Percentiles rank a stretch among this genome's conserved stretches.
phyloP scores from a whole-genome alignment of 2,888 invertebrate species.

The Chrysopilus asiliformis region DNA sequence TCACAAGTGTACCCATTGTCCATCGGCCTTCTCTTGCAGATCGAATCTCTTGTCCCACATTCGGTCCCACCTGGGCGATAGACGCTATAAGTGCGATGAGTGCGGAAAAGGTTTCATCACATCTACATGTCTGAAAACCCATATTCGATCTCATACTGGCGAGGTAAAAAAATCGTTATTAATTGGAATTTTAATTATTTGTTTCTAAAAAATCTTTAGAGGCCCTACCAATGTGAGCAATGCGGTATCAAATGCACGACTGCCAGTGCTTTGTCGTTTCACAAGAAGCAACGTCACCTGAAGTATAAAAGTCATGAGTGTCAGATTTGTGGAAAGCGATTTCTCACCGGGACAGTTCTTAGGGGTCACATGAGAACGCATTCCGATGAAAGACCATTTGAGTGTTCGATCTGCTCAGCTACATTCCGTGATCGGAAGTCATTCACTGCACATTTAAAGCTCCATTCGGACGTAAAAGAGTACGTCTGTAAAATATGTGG shows the following conservation, averaged over 20 bases:
- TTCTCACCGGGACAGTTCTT: no score
- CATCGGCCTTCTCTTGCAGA: constrained; percentile 65
- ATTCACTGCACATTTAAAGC: constrained; percentile 63
- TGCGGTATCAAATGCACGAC: no score
- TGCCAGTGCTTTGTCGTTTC: no score
- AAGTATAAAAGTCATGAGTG: no score
- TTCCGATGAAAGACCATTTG: constrained; percentile 63
- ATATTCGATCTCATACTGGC: constrained; percentile 70
- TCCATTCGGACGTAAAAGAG: constrained; percentile 66
- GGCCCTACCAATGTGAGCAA: no score
- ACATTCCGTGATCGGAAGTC: constrained; percentile 75
- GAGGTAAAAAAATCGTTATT: no score
- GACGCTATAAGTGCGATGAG: constrained; percentile 52
- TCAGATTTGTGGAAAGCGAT: no score
- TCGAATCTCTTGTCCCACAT: constrained; percentile 71
- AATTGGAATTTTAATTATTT: no score
- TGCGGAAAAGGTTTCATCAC: constrained; percentile 63
- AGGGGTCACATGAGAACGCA: no score
- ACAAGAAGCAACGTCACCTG: no score
- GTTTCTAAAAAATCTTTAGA: no score
- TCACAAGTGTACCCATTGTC: constrained; percentile 64
- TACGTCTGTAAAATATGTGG: constrained; percentile 69
- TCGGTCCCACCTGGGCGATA: constrained; percentile 62
- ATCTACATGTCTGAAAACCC: constrained; percentile 58
- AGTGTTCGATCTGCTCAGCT: constrained; percentile 58